Evolutionary conservation across 2,797 vertebrate genomes (phyloP), one percentile per base, ranked within the genome.

Genomic region (Ctenochaetus hawaiiensis): DNA sequence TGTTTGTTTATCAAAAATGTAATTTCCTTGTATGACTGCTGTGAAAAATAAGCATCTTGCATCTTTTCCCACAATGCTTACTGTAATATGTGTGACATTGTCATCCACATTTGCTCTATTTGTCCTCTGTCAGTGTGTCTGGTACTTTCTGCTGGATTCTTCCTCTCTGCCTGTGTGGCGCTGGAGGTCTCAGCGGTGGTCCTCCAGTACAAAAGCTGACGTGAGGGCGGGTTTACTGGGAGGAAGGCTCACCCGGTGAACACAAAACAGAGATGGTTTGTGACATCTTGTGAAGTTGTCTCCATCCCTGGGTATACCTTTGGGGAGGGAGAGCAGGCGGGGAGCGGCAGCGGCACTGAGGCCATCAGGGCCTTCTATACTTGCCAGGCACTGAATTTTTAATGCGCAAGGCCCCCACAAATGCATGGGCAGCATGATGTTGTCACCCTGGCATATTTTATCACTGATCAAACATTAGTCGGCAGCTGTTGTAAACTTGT

Each of bases 361-460:
- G 95, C 95, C 96, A 96, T 96, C 95, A 94, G 95, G 96, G 95
- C 92, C 94, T 91, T 90, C 90, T 88, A 67, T 87, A 89, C 86
- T 92, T 95, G 85, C 87, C 92, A 94, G 90, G 91, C 95, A 81
- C 93, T 97, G 94, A 95, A 97, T 97, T 95, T 97, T 97, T 97
- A 96, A 98, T 98, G 96, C 77, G 72, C 81, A 83, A 88, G 85
- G 87, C 82, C 94, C 94, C 95, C 94, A 94, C 95, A 96, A 97
- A 97, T 95, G 95, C 95, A 94, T 87, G 94, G 93, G 94, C 94
- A 96, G 96, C 95, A 93, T 95, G 95, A 94, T 94, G 94, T 96
- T 97, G 97, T 98, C 96, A 96, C 96, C 96, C 97, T 85, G 89
- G 95, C 94, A 96, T 97, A 97, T 97, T 97, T 97, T 96, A 97